These are phyloP conservation scores for Archocentrus centrarchus DNA, from an alignment of 2,113 vertebrate genomes.

Conservation along the genomic window DNA sequence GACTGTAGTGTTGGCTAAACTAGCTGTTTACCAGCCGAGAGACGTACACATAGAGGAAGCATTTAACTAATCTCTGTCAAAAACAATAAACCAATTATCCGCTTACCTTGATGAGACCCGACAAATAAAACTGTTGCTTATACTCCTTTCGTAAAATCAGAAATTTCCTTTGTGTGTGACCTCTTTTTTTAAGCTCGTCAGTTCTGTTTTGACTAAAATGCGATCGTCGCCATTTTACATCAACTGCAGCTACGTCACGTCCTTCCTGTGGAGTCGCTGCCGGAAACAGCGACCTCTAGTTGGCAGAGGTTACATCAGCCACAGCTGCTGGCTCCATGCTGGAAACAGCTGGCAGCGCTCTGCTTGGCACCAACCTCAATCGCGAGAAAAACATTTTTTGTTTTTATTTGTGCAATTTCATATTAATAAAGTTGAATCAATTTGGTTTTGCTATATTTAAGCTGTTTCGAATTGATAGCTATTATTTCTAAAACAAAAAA, in stretches of 20 bases:
- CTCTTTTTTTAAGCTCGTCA: not conserved
- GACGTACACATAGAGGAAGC: not conserved
- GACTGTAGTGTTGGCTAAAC: not conserved
- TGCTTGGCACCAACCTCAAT: not conserved
- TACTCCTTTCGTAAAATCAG: not conserved
- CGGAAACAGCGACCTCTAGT: slow-evolving; percentile 23
- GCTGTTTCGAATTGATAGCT: not conserved
- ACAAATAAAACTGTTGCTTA: not conserved
- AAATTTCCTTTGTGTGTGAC: not conserved
- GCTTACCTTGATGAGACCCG: slow-evolving; percentile 19
- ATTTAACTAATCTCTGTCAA: not conserved
- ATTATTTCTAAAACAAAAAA: not conserved
- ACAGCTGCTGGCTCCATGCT: not conserved
- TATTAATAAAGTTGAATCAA: not conserved
- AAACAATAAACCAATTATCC: not conserved
- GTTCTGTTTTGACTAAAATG: slow-evolving; percentile 40
- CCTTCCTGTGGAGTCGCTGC: not conserved
- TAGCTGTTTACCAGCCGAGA: not conserved
- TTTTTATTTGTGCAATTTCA: not conserved
- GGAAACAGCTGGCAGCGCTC: too few species aligned
- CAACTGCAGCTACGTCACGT: slow-evolving; percentile 20
- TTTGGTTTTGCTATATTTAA: not conserved
- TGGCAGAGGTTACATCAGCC: not conserved
- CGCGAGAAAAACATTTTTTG: not conserved
- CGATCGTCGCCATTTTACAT: slow-evolving; percentile 57